Conservation (phyloP, 2,888 invertebrate species). For the Clivina fossor region DNA sequence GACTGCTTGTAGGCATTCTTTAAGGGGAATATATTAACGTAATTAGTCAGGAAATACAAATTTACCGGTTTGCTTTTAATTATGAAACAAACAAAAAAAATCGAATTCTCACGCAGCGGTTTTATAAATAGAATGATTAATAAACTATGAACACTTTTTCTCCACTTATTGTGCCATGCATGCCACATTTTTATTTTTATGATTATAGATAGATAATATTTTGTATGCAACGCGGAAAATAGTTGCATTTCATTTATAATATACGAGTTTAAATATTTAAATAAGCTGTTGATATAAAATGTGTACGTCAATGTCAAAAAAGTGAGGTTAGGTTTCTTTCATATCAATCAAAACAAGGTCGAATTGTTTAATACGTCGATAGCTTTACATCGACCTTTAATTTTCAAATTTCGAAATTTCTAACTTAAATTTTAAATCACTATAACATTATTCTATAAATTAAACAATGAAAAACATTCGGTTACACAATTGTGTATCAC, state of each 20-base stretch:
- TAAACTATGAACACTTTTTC: constrained; percentile 5
- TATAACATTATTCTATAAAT: background rate
- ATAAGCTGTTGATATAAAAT: constrained; percentile 15
- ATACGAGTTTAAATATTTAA: constrained; percentile 4
- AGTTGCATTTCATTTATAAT: constrained; percentile 9
- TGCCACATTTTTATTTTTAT: background rate
- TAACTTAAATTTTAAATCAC: background rate
- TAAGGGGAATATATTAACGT: no score
- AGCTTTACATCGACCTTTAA: constrained; percentile 5
- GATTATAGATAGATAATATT: background rate
- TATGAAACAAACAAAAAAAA: background rate
- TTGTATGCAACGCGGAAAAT: no score
- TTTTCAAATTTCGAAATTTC: constrained; percentile 10
- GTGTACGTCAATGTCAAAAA: constrained; percentile 26
- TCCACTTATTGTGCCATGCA: background rate
- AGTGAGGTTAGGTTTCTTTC: constrained; percentile 28
- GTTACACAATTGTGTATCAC: background rate
- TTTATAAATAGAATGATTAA: constrained; percentile 22
- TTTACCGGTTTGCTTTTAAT: background rate
- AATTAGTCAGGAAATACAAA: no score
- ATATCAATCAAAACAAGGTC: constrained; percentile 29
- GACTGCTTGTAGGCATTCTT: constrained; percentile 67
- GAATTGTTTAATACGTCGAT: constrained; percentile 22
- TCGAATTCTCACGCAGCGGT: constrained; percentile 11
- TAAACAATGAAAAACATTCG: constrained; percentile 7